phyloP scores from a whole-genome alignment of 2,797 vertebrate species.

The Hephaestus fuliginosus region DNA sequence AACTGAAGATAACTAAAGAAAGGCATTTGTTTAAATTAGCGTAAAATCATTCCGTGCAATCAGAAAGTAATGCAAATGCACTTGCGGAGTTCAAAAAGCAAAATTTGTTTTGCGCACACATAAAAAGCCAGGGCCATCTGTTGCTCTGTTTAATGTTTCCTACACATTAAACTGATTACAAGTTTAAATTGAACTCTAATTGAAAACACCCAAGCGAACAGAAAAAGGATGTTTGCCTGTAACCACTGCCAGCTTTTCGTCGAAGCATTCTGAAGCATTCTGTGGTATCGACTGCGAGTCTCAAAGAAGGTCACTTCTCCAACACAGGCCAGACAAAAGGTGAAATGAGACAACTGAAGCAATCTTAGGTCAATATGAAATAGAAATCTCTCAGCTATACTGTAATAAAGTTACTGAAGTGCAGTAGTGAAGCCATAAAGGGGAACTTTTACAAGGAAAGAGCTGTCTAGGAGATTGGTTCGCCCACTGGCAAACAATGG shows the following conservation, averaged over 20 bases:
- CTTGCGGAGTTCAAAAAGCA: slow-evolving; percentile 61
- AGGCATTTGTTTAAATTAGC: neutral
- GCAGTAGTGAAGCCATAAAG: slow-evolving; percentile 91
- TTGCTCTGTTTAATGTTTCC: slow-evolving; percentile 76
- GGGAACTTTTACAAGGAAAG: slow-evolving; percentile 93
- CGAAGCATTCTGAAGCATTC: slow-evolving; percentile 81
- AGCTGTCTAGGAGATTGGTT: slow-evolving; percentile 88
- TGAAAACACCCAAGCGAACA: slow-evolving; percentile 82
- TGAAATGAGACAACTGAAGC: slow-evolving; percentile 98
- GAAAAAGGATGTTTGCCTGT: slow-evolving; percentile 83
- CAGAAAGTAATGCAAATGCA: slow-evolving; percentile 30
- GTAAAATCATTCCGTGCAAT: slow-evolving; percentile 7
- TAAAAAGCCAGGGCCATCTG: slow-evolving; percentile 64
- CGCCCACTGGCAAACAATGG: slow-evolving; percentile 81
- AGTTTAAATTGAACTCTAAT: slow-evolving; percentile 88
- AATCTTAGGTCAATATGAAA: slow-evolving; percentile 98
- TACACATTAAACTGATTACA: slow-evolving; percentile 68
- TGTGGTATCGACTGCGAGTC: slow-evolving; percentile 93
- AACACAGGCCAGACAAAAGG: slow-evolving; percentile 96
- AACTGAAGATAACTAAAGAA: neutral
- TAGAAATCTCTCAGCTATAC: slow-evolving; percentile 97
- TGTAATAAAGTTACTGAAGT: slow-evolving; percentile 98
- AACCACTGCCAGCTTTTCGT: slow-evolving; percentile 77
- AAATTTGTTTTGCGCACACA: slow-evolving; percentile 74
- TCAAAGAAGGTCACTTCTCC: slow-evolving; percentile 94